Conservation (phyloP, 2,113 vertebrate species). For the Serilophus lunatus region DNA sequence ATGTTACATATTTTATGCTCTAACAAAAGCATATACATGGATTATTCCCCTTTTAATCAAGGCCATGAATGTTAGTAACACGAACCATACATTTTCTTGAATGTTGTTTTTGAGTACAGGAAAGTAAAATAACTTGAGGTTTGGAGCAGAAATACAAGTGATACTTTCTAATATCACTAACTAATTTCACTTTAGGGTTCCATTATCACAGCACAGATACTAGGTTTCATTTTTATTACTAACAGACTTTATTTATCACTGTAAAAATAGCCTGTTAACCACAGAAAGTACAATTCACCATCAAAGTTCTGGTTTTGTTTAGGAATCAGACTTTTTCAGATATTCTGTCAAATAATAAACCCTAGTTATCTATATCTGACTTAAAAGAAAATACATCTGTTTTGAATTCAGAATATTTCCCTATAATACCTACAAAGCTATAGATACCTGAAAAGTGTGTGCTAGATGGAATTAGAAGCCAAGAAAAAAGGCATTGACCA, state of each 20-base stretch:
- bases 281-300: constrained; percentile 47
- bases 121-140: constrained; percentile 36
- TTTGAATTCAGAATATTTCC: background rate
- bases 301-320: constrained; percentile 44
- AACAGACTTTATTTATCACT: constrained; percentile 25
- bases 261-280: constrained; percentile 43
- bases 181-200: constrained; percentile 46
- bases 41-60: background rate
- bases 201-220: constrained; percentile 18
- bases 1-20: background rate
- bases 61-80: background rate
- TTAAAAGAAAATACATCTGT: background rate
- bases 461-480: background rate
- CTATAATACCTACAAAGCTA: background rate
- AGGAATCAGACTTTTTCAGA: constrained; percentile 15
- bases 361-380: background rate
- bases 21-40: background rate
- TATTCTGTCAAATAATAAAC: background rate
- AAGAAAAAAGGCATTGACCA: background rate
- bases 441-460: background rate
- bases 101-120: background rate
- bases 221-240: constrained; percentile 53
- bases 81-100: background rate
- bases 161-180: constrained; percentile 41
- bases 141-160: constrained; percentile 32